Conservation (phyloP, 2,113 vertebrate genomes). For the Oceanodroma tethys region DNA sequence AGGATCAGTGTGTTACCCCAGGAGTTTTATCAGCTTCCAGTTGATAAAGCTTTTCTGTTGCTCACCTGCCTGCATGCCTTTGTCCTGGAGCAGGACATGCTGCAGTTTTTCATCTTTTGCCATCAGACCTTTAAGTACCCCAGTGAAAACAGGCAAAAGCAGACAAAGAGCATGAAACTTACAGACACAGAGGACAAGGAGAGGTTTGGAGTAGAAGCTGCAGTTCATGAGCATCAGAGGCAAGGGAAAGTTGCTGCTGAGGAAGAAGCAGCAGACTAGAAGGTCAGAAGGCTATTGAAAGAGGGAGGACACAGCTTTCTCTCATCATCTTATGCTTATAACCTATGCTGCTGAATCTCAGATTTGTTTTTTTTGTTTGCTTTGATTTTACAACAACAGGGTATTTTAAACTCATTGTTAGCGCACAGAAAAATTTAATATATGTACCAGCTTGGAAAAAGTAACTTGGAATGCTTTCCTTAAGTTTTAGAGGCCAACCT, state of each 20-base stretch:
- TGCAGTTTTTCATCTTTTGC: background rate
- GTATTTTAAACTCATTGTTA: background rate
- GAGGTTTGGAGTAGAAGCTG: background rate
- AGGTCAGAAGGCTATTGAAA: background rate
- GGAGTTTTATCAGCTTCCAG: slow-evolving; percentile 38
- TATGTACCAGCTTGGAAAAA: background rate
- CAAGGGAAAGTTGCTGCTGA: background rate
- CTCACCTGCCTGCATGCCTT: slow-evolving; percentile 22
- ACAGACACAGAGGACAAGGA: background rate
- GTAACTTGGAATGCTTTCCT: background rate
- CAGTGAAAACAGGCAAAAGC: background rate
- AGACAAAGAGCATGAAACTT: background rate
- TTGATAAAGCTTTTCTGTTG: background rate
- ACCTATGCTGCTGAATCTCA: background rate
- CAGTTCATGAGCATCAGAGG: background rate
- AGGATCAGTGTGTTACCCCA: background rate
- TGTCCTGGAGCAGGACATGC: background rate
- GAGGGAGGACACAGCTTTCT: background rate
- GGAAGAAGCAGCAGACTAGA: background rate
- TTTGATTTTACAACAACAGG: background rate
- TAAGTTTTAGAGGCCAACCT: background rate
- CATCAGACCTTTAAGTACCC: background rate
- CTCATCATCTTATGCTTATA: background rate
- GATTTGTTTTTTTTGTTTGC: background rate
- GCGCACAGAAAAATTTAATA: background rate